A percentile compares a stretch with the other conserved stretches of the same genome.
Conservation (phyloP, 2,113 vertebrate species). For the Mesocricetus auratus region DNA sequence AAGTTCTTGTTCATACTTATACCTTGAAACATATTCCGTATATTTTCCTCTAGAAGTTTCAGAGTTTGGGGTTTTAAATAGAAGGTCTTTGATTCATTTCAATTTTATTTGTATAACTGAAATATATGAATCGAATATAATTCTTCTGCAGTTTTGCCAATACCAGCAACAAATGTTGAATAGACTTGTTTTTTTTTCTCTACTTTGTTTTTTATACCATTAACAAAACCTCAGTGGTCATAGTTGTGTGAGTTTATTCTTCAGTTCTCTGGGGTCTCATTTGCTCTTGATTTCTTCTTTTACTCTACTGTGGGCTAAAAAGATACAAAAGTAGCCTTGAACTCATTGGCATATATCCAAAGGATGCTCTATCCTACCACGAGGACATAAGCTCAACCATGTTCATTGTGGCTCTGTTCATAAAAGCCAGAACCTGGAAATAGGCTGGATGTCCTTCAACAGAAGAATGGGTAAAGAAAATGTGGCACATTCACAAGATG, state of each 20-base stretch:
- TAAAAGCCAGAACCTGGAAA: neutral
- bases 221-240: neutral
- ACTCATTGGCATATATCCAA: neutral
- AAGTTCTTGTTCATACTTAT: neutral
- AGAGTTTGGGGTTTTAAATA: neutral
- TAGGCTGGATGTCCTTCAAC: neutral
- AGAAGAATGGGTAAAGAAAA: neutral
- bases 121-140: neutral
- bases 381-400: neutral
- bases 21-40: neutral
- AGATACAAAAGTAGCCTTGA: neutral
- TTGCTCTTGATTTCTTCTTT: neutral
- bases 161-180: neutral
- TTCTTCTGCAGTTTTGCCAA: neutral
- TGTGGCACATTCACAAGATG: neutral
- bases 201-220: neutral
- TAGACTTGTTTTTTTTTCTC: neutral
- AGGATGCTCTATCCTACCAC: neutral
- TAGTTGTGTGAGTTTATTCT: neutral
- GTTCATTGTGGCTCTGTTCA: neutral
- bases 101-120: neutral
- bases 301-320: neutral
- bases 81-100: neutral
- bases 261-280: neutral
- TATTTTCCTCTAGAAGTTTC: neutral